phyloP scores from a whole-genome alignment of 2,888 invertebrate genomes.

The Mesorhabditis spiculigera region DNA sequence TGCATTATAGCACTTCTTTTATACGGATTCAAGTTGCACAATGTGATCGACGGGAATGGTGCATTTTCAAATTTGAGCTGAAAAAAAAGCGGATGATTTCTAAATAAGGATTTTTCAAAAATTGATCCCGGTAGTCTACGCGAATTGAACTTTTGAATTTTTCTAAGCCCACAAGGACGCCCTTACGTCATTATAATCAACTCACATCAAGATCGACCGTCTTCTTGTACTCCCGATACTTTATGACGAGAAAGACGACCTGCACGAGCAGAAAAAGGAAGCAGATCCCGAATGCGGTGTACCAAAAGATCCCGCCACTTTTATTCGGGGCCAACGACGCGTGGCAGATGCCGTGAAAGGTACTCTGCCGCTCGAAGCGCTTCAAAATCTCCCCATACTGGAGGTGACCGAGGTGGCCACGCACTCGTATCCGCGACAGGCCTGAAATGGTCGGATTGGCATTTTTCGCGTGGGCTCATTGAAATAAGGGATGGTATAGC shows the following conservation, averaged over 20 bases:
- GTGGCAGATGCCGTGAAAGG: constrained; percentile 38
- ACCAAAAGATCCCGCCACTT: constrained; percentile 51
- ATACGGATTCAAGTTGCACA: constrained; percentile 58
- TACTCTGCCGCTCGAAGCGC: constrained; percentile 20
- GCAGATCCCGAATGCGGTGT: constrained; percentile 46
- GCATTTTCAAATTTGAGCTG: constrained; percentile 58
- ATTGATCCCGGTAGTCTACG: too few species aligned
- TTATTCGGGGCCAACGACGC: constrained; percentile 45
- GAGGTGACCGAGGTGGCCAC: constrained; percentile 35
- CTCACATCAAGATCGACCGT: constrained; percentile 57
- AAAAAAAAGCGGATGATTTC: too few species aligned
- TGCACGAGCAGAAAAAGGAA: constrained; percentile 37
- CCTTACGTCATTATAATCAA: constrained; percentile 3
- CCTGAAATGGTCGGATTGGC: constrained; percentile 22
- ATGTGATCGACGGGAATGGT: constrained; percentile 55
- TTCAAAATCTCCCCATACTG: constrained; percentile 38
- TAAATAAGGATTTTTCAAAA: too few species aligned
- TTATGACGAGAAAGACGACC: constrained; percentile 45
- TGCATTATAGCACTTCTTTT: constrained; percentile 50
- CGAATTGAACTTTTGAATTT: not conserved
- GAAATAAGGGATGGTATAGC: too few species aligned
- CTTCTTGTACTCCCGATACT: constrained; percentile 50
- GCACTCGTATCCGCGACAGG: constrained; percentile 34
- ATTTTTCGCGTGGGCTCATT: too few species aligned
- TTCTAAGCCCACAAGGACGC: too few species aligned